Evolutionary conservation across 2,113 vertebrate genomes (phyloP).

Genomic region (Oreochromis tanganicae): DNA sequence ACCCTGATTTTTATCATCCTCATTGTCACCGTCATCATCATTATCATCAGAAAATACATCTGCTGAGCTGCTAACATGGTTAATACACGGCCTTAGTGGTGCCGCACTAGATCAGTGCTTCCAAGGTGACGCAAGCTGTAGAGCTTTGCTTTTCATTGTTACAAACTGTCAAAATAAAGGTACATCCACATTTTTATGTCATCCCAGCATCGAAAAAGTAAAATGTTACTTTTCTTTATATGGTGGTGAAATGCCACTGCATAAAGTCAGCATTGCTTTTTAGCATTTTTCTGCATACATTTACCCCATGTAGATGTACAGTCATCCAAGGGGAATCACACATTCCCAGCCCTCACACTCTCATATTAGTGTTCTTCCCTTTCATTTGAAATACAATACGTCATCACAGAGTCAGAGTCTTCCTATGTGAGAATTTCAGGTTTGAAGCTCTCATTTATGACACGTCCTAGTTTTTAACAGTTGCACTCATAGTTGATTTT

Average conservation of each 20-base stretch:
- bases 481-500: neutral
- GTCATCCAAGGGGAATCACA: neutral
- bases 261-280: constrained; percentile 8
- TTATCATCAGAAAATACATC: constrained; percentile 42
- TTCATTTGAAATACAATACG: neutral
- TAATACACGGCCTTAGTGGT: constrained; percentile 53
- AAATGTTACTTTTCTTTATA: neutral
- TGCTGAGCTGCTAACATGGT: constrained; percentile 62
- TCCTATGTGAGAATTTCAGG: neutral
- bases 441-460: neutral
- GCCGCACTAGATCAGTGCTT: constrained; percentile 17
- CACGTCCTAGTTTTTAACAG: neutral
- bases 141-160: neutral
- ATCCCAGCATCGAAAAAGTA: neutral
- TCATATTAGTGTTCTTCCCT: neutral
- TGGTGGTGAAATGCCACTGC: neutral
- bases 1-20: constrained; percentile 11
- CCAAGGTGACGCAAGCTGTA: constrained; percentile 1
- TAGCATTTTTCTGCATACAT: neutral
- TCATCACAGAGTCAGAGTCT: neutral
- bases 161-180: neutral
- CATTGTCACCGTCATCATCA: constrained; percentile 17
- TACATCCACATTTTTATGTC: neutral
- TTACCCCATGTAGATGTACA: neutral
- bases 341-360: neutral